Conservation (phyloP, 1,140 invertebrate genomes). For the Drosophila aff. region DNA sequence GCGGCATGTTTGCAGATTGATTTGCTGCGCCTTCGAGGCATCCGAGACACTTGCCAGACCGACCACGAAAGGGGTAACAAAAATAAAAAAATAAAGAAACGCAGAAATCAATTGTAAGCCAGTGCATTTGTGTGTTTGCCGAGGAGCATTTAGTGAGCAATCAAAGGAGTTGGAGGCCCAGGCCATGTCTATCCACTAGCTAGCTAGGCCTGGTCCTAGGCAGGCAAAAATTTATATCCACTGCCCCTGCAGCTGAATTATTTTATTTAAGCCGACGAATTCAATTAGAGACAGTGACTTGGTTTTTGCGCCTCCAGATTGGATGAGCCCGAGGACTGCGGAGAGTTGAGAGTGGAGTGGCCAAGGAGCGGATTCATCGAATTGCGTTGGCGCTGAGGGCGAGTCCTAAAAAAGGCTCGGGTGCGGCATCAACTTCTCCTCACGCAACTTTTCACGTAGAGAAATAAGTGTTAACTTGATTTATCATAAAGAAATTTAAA, state of each 20-base stretch:
- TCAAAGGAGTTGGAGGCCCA: constrained; percentile 52
- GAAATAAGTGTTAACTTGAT: not conserved
- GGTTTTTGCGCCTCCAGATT: constrained; percentile 76
- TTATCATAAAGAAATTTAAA: not conserved
- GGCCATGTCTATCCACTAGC: constrained; percentile 19
- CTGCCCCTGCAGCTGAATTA: constrained; percentile 85
- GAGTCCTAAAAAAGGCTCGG: constrained; percentile 60
- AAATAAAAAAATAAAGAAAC: constrained; percentile 28
- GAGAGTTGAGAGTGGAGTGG: not conserved
- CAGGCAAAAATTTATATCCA: constrained; percentile 70
- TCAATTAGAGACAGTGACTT: constrained; percentile 85
- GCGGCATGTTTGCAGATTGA: constrained; percentile 82
- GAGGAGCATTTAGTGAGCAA: constrained; percentile 71
- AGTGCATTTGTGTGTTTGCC: constrained; percentile 29
- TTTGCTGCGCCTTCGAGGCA: constrained; percentile 75
- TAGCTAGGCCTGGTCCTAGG: constrained; percentile 49
- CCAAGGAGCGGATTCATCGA: constrained; percentile 31
- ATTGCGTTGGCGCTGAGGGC: constrained; percentile 82
- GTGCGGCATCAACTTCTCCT: constrained; percentile 57
- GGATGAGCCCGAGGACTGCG: constrained; percentile 1
- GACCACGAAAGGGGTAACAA: constrained; percentile 27
- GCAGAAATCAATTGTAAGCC: constrained; percentile 75
- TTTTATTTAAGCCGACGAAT: constrained; percentile 85
- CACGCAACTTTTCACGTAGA: constrained; percentile 54
- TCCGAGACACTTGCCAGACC: constrained; percentile 72